phyloP scores from a whole-genome alignment of 2,113 vertebrate species.

The Menidia beryllina region DNA sequence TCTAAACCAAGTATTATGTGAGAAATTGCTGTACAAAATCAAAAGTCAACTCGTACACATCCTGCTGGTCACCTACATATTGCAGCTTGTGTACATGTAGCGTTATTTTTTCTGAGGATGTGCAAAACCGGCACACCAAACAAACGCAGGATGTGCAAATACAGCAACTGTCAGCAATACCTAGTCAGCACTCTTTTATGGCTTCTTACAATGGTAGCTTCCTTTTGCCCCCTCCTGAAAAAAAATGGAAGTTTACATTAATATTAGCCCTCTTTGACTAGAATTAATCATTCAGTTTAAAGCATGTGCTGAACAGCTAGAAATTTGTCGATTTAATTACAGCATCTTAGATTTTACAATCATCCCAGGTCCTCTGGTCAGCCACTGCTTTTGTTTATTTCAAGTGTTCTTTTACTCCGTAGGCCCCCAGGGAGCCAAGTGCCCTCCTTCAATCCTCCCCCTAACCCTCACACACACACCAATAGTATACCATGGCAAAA shows the following conservation, averaged over 20 bases:
- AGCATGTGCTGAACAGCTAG: not conserved
- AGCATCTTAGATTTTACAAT: slow-evolving; percentile 39
- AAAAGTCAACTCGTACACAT: too few species aligned
- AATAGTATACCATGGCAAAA: slow-evolving; percentile 84
- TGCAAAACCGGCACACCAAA: too few species aligned
- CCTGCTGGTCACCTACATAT: too few species aligned
- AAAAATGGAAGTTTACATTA: not conserved
- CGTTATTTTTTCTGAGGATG: too few species aligned
- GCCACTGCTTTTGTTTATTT: slow-evolving; percentile 78
- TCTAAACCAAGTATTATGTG: too few species aligned
- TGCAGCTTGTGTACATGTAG: too few species aligned
- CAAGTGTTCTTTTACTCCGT: slow-evolving; percentile 76
- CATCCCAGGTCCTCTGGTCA: slow-evolving; percentile 72
- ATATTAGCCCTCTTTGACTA: not conserved
- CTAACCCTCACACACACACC: slow-evolving; percentile 34
- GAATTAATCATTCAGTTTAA: slow-evolving; percentile 9
- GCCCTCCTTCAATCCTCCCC: slow-evolving; percentile 55
- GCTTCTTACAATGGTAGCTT: not conserved
- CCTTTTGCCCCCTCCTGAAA: not conserved
- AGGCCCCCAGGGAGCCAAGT: slow-evolving; percentile 72
- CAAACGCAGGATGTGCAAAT: too few species aligned
- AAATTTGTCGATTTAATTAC: slow-evolving; percentile 62
- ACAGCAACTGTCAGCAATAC: too few species aligned
- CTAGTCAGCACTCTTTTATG: too few species aligned
- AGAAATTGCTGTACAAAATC: too few species aligned